Conservation (phyloP, 2,113 vertebrate species). For the Lynx canadensis region DNA sequence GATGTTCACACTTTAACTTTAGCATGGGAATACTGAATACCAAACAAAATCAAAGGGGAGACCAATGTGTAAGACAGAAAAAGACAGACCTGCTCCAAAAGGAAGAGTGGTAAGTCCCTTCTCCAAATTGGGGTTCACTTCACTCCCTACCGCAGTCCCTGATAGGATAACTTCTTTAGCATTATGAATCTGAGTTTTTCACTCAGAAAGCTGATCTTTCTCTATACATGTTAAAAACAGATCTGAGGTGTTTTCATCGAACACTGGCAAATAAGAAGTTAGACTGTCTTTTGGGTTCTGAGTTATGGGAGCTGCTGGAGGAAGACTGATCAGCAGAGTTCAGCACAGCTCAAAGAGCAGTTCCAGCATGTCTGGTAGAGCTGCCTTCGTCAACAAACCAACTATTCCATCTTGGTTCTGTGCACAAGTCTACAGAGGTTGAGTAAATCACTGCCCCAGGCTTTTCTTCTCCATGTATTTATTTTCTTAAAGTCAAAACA, state of each 20-base stretch:
- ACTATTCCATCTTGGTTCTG: not conserved
- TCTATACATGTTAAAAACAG: not conserved
- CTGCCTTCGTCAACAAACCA: not conserved
- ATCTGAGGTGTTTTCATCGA: not conserved
- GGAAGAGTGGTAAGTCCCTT: not conserved
- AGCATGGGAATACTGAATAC: not conserved
- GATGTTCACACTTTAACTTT: constrained; percentile 28
- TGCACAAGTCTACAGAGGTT: not conserved
- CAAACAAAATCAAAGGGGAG: not conserved
- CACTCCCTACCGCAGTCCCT: not conserved
- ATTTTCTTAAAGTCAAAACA: constrained; percentile 39
- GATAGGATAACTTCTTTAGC: not conserved
- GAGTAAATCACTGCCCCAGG: not conserved
- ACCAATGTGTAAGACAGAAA: not conserved
- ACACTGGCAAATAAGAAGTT: not conserved
- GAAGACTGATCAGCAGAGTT: not conserved
- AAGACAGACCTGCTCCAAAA: not conserved
- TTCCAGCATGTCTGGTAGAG: not conserved
- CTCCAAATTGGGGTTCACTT: not conserved
- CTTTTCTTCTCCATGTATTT: not conserved
- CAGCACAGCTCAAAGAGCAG: not conserved
- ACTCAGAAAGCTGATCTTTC: not conserved
- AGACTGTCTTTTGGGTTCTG: not conserved
- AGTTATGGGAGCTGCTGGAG: not conserved
- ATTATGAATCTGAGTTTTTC: not conserved